Conservation (phyloP, 2,797 vertebrate species). For the Myotis findleyi region DNA sequence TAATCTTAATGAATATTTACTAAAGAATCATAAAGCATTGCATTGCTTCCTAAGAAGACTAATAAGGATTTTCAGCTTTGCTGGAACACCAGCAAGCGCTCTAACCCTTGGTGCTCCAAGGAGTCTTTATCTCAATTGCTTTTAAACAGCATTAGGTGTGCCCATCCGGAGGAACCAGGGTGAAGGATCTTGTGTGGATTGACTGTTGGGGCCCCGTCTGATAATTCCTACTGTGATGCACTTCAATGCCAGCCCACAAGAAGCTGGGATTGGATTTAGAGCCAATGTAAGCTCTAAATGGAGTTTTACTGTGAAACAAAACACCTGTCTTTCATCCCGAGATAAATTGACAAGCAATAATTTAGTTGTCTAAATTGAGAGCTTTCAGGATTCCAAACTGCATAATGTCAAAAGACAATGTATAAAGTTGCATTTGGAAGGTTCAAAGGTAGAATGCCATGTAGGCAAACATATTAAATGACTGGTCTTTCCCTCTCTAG, state of each 20-base stretch:
- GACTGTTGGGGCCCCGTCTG: conserved; percentile 58
- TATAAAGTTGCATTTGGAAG: conserved; percentile 85
- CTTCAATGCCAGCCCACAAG: conserved; percentile 73
- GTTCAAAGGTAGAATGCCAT: conserved; percentile 88
- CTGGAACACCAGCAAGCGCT: background rate
- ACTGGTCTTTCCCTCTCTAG: conserved; percentile 17
- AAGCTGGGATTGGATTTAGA: conserved; percentile 84
- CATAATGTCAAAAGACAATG: conserved; percentile 87
- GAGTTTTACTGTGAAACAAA: conserved; percentile 88
- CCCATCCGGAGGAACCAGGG: conserved; percentile 54
- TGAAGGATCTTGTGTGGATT: conserved; percentile 71
- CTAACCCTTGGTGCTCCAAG: conserved; percentile 4
- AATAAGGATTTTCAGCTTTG: conserved; percentile 44
- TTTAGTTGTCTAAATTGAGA: conserved; percentile 90
- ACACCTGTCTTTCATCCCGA: conserved; percentile 89
- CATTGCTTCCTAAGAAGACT: background rate
- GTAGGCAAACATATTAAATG: conserved; percentile 84
- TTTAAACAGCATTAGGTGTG: conserved; percentile 39
- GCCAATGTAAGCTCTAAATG: conserved; percentile 80
- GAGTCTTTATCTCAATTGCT: conserved; percentile 74
- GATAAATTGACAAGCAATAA: conserved; percentile 89
- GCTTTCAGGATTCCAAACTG: conserved; percentile 88
- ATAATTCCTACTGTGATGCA: conserved; percentile 69
- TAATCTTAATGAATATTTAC: conserved; percentile 16
- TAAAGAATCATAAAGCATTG: background rate